A percentile compares a stretch with the other conserved stretches of the same genome.
Conservation (phyloP, 2,888 invertebrate species). For the Heterodera filipjevi region DNA sequence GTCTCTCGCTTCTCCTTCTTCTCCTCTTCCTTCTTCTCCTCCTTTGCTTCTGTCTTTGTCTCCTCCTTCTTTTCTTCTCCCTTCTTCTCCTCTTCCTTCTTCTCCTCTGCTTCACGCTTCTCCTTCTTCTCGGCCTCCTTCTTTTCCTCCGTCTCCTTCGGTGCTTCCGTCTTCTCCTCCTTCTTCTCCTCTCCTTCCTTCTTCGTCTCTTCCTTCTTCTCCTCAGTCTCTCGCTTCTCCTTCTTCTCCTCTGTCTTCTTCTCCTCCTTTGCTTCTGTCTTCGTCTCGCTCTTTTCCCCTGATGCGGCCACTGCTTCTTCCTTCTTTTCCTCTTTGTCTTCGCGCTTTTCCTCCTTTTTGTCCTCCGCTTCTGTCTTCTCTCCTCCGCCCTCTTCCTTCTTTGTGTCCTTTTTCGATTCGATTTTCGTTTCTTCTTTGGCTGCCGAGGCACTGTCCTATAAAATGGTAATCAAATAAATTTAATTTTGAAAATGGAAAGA, state of each 20-base stretch:
- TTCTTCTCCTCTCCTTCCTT: constrained; percentile 8
- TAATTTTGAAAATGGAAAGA: background rate
- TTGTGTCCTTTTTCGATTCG: constrained; percentile 17
- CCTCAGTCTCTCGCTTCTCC: background rate
- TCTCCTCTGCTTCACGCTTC: constrained; percentile 1
- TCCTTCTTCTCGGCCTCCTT: constrained; percentile 4
- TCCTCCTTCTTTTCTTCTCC: background rate
- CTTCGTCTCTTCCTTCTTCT: background rate
- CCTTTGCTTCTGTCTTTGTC: too few relatives aligned
- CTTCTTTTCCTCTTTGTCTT: constrained; percentile 13
- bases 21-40: constrained; percentile 6
- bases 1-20: background rate
- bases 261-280: constrained; percentile 1
- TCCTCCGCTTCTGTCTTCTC: constrained; percentile 8
- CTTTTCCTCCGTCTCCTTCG: constrained; percentile 7
- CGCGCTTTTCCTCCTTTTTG: constrained; percentile 13
- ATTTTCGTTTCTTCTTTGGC: constrained; percentile 11
- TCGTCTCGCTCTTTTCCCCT: constrained; percentile 1
- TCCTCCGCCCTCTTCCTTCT: constrained; percentile 17
- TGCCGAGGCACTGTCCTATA: constrained; percentile 10
- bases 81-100: constrained; percentile 12
- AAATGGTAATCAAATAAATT: background rate
- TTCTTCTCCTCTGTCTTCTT: constrained; percentile 1
- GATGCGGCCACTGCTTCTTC: background rate
- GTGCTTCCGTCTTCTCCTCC: background rate